Conservation (phyloP, 2,888 invertebrate species). For the Peribatodes rhomboidaria region DNA sequence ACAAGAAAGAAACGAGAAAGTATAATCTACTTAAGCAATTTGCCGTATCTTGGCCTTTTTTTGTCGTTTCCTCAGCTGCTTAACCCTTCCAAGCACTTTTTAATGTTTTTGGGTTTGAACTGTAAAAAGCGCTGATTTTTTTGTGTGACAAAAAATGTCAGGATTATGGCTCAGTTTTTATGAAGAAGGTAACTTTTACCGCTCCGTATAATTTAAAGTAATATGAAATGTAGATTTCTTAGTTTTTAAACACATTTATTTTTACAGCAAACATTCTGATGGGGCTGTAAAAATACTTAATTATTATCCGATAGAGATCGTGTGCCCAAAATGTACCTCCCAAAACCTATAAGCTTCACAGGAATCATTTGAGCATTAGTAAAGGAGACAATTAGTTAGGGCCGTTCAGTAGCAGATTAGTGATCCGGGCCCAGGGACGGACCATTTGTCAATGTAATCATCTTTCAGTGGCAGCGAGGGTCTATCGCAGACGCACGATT, state of each 20-base stretch:
- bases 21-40: conserved; percentile 54
- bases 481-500: conserved; percentile 60
- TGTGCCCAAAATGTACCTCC: conserved; percentile 4
- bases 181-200: background rate
- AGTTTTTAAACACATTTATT: background rate
- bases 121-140: conserved; percentile 50
- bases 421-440: conserved; percentile 62
- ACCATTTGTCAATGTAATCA: conserved; percentile 77
- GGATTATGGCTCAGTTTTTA: background rate
- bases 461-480: conserved; percentile 68
- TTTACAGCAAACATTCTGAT: background rate
- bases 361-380: conserved; percentile 54
- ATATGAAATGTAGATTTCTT: no score
- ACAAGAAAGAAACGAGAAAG: conserved; percentile 49
- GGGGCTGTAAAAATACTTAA: no score
- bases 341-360: conserved; percentile 15
- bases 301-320: background rate
- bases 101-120: conserved; percentile 56
- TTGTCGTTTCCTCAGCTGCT: conserved; percentile 54
- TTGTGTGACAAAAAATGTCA: conserved; percentile 23
- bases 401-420: conserved; percentile 72
- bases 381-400: conserved; percentile 69
- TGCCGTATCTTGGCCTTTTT: conserved; percentile 53
- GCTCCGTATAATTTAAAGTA: background rate
- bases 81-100: conserved; percentile 56